These are phyloP conservation scores for Zaprionus inermis DNA, from an alignment of 1,140 invertebrate genomes.

Conservation along the genomic window DNA sequence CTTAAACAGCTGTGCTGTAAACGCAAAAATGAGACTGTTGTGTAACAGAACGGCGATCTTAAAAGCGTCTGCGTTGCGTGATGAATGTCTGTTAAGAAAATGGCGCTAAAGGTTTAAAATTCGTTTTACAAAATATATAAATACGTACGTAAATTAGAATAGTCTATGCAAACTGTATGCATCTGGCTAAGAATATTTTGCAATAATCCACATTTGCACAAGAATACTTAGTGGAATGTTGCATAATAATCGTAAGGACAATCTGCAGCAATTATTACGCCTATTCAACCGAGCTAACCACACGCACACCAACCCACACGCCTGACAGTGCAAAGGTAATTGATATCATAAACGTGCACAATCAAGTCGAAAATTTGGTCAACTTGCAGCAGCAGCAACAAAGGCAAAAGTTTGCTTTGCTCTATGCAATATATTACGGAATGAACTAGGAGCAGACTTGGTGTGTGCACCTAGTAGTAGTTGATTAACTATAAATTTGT, in stretches of 20 bases:
- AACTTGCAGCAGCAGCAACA: not conserved
- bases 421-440: constrained; percentile 9
- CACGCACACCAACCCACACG: not conserved
- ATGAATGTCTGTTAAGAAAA: not conserved
- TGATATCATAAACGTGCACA: constrained; percentile 26
- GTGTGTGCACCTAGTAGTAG: constrained; percentile 29
- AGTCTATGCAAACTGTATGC: not conserved
- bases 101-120: not conserved
- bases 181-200: not conserved
- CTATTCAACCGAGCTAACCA: not conserved
- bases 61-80: not conserved
- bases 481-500: constrained; percentile 66
- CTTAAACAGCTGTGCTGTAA: constrained; percentile 40
- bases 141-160: not conserved
- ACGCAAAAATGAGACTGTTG: not conserved
- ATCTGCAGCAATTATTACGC: not conserved
- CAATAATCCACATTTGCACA: not conserved
- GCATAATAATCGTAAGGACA: not conserved
- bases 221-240: not conserved
- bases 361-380: constrained; percentile 5
- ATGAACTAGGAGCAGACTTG: constrained; percentile 19
- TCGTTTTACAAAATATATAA: not conserved
- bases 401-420: constrained; percentile 4
- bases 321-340: constrained; percentile 16
- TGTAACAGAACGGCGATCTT: not conserved